Evolutionary conservation across 2,888 invertebrate genomes (phyloP).

Genomic region (Caenorhabditis becei): DNA sequence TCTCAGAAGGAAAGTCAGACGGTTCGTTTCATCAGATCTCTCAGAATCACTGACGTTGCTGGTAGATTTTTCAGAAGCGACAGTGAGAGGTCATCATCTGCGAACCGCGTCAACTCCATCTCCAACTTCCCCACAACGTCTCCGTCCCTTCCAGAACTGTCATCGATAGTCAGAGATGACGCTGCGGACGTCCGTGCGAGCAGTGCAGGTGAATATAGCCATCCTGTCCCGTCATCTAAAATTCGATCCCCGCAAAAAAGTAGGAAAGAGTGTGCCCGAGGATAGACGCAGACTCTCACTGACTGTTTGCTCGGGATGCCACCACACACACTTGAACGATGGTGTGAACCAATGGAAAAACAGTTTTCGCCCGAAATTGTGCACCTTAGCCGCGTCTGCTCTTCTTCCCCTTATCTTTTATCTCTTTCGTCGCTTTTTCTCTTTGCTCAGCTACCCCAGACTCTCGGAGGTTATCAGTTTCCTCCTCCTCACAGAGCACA

Average conservation of each 20-base stretch:
- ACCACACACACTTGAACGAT: constrained; percentile 45
- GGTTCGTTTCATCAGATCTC: constrained; percentile 38
- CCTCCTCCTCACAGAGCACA: constrained; percentile 36
- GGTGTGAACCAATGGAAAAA: constrained; percentile 48
- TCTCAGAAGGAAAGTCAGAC: constrained; percentile 65
- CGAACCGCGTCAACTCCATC: constrained; percentile 34
- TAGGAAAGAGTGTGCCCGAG: constrained; percentile 1
- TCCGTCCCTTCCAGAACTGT: constrained; percentile 65
- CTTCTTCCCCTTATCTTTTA: constrained; percentile 6
- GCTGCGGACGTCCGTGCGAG: constrained; percentile 1
- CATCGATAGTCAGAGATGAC: constrained; percentile 50
- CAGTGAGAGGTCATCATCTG: constrained; percentile 63
- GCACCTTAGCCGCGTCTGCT: constrained; percentile 1
- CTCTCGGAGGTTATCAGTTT: constrained; percentile 42
- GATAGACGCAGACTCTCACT: constrained; percentile 10
- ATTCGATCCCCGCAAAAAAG: constrained; percentile 5
- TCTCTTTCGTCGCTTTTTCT: constrained; percentile 1
- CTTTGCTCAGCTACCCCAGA: constrained; percentile 12
- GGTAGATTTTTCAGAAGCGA: constrained; percentile 57
- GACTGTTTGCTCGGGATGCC: constrained; percentile 28
- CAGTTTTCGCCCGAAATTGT: constrained; percentile 24
- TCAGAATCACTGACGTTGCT: neutral
- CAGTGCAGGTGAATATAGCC: constrained; percentile 15
- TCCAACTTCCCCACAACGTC: constrained; percentile 52
- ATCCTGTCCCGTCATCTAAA: no score